These are phyloP conservation scores for Scotopteryx bipunctaria DNA, from an alignment of 2,888 invertebrate genomes.

Conservation along the genomic window DNA sequence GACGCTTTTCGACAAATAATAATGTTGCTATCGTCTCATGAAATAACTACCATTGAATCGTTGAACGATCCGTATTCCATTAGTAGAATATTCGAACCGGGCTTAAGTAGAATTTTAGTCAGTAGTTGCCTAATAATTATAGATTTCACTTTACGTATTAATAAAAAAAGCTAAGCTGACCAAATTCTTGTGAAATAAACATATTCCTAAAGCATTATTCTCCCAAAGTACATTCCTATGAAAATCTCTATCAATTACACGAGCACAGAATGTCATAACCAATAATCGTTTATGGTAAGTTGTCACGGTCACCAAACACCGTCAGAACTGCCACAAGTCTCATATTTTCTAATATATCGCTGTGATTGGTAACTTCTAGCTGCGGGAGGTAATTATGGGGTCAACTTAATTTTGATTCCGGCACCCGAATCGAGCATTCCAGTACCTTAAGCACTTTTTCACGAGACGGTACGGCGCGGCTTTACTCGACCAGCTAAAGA, in stretches of 20 bases:
- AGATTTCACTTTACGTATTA: no score
- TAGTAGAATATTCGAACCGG: no score
- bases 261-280: conserved; percentile 33
- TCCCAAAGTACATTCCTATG: conserved; percentile 6
- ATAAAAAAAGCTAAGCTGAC: no score
- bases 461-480: neutral
- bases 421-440: conserved; percentile 7
- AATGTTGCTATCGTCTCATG: no score
- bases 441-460: neutral
- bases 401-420: conserved; percentile 42
- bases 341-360: conserved; percentile 34
- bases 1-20: no score
- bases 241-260: conserved; percentile 21
- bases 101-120: no score
- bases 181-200: neutral
- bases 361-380: conserved; percentile 30
- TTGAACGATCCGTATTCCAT: no score
- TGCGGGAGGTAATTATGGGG: conserved; percentile 41
- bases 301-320: conserved; percentile 31
- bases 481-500: no score
- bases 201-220: neutral
- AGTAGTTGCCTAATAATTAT: no score
- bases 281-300: conserved; percentile 40
- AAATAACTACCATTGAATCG: no score
- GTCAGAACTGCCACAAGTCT: conserved; percentile 23